Evolutionary conservation across 2,888 invertebrate species (phyloP).

Genomic region (Pseudanteris insignis): DNA sequence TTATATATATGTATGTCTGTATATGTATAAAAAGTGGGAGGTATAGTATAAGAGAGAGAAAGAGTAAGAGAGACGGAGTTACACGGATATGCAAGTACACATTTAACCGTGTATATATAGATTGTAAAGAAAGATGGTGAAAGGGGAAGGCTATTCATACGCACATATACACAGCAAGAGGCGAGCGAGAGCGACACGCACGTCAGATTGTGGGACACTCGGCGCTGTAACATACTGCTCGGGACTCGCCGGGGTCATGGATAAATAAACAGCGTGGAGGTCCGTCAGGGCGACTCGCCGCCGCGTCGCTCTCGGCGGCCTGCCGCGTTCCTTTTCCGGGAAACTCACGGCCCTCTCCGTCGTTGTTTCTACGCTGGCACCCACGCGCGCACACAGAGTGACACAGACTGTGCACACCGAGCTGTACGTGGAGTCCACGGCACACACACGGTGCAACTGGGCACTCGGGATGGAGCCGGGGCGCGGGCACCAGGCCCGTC

Average conservation of each 20-base stretch:
- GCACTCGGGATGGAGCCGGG: no score
- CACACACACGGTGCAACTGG: no score
- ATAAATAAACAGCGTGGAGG: conserved; percentile 34
- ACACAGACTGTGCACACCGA: not conserved
- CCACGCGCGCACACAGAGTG: conserved; percentile 26
- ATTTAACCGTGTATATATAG: conserved; percentile 17
- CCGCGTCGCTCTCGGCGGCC: not conserved
- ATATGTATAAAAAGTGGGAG: no score
- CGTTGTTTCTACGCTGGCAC: conserved; percentile 41
- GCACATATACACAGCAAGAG: conserved; percentile 46
- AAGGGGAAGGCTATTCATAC: conserved; percentile 38
- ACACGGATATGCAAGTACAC: conserved; percentile 25
- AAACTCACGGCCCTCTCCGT: conserved; percentile 9
- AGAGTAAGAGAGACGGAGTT: no score
- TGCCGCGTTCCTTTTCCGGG: conserved; percentile 12
- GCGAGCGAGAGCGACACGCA: conserved; percentile 34
- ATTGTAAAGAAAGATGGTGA: not conserved
- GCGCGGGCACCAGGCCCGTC: no score
- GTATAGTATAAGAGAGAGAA: no score
- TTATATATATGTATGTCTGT: no score
- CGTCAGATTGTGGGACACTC: conserved; percentile 35
- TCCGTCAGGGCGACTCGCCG: not conserved
- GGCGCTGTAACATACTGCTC: conserved; percentile 37
- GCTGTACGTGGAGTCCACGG: not conserved
- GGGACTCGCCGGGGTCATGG: conserved; percentile 42